Percentiles rank a stretch among this genome's conserved stretches.
phyloP scores from a whole-genome alignment of 1,140 invertebrate species.

The Orius insidiosus region DNA sequence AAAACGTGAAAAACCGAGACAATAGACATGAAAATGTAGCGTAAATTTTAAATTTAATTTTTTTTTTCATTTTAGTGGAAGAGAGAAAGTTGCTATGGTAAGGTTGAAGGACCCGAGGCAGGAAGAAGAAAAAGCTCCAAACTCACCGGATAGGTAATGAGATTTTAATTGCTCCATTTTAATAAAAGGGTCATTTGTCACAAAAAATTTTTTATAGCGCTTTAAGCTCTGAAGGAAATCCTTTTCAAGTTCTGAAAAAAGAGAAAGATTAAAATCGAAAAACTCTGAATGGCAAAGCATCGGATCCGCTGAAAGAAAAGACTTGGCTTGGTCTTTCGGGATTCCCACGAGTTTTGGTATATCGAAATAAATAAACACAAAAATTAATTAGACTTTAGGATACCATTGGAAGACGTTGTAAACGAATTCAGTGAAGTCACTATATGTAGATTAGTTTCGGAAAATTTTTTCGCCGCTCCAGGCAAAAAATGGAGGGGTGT shows the following conservation, averaged over 20 bases:
- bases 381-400: constrained; percentile 24
- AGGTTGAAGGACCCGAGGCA: constrained; percentile 21
- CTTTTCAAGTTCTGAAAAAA: constrained; percentile 18
- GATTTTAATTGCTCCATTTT: constrained; percentile 1
- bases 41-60: not conserved
- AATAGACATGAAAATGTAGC: not conserved
- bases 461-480: constrained; percentile 33
- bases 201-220: constrained; percentile 6
- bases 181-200: not conserved
- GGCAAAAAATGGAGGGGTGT: constrained; percentile 36
- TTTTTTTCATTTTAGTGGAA: constrained; percentile 17
- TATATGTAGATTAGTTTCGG: constrained; percentile 39
- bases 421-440: constrained; percentile 34
- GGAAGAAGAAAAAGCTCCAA: constrained; percentile 10
- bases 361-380: not conserved
- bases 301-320: constrained; percentile 31
- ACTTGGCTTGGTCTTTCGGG: constrained; percentile 35
- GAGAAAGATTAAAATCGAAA: constrained; percentile 22
- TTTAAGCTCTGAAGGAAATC: constrained; percentile 11
- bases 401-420: constrained; percentile 35
- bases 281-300: constrained; percentile 34
- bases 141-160: constrained; percentile 13
- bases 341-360: constrained; percentile 42
- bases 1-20: too few species aligned
- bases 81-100: constrained; percentile 23